Evolutionary conservation across 2,888 invertebrate genomes (phyloP), one percentile per base, ranked within the genome.

Genomic region (Crossocerus cetratus): DNA sequence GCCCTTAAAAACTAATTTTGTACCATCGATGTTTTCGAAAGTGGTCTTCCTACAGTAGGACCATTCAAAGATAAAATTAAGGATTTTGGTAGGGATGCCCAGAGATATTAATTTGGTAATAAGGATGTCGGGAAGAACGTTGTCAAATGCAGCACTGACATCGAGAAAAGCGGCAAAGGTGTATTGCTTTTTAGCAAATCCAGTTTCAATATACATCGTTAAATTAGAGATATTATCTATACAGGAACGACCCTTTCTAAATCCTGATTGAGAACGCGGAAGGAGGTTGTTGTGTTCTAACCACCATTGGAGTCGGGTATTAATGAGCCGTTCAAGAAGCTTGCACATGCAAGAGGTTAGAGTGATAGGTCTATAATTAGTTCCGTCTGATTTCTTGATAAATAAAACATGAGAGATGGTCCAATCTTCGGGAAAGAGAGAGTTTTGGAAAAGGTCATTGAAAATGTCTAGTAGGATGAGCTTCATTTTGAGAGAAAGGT

Each of bases 101-200:
- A 55, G 1, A 1, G 8, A 5, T 1, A 16, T 11, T 14, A 59
- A 13, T 44, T 59, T 69, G 5, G 14, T 13, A 1, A 55, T 0
- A 0, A 69, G n/a, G 0, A 64, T 59, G 0, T 58, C 18, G 1
- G 5, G 0, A 0, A 22, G 44, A 0, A 69, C 64, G 14, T 59
- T 64, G 13, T 69, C 69, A 8, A 23, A 69, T 3, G 69, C 63
- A 1, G 54, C 42, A 1, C 49, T 44, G 3, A 64, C 18, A 3
- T 69, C 63, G 0, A 63, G 54, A 13, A 69, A 69, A 0, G 43
- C 63, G 0, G 62, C 57, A 0, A 20, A 14, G 2, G 53, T 57
- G 0, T 49, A 2, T 8, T 58, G 16, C 2, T 53, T 65, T 0
- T 8, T 18, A 0, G 42, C 13, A 2, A 56, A 13, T 0, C 65